Base-by-base conservation (phyloP, 64 coral and sea anemone genomes). In the Acropora tenuis region DNA sequence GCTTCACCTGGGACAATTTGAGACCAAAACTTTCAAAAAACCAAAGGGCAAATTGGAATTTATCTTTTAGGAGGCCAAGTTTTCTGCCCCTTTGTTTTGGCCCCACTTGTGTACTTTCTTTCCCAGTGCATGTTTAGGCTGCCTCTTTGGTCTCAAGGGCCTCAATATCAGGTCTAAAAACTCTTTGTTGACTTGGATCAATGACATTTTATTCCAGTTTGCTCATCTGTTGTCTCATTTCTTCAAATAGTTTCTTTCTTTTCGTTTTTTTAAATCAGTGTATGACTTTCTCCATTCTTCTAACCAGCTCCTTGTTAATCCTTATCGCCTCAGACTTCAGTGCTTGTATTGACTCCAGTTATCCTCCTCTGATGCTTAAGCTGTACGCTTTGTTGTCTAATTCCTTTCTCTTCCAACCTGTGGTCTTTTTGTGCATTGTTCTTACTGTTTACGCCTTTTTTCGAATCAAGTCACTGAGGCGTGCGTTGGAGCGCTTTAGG, bases 281-380 rank as follows among this genome's bases (percentile, higher is more conserved):
- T 90, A 90, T 48, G 44, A 68, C 20, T 90, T 19, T 49, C 43
- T 90, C 76, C 78, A 90, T 67, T 91, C 45, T 82, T 91, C 53
- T 16, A 91, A 17, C n/a, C n/a, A n/a, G n/a, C n/a, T 91, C 89
- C 5, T 53, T 17, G 20, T 91, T 17, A 69, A 4, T 67, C 10
- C 40, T 44, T 18, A 73, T 30, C 20, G 72, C 41, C 16, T 91
- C 63, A 1, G 89, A 1, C 49, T 90, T 69, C 10, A 78, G 50
- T 71, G n/a, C n/a, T n/a, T n/a, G n/a, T n/a, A n/a, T n/a, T n/a
- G n/a, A n/a, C n/a, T n/a, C n/a, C n/a, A n/a, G 52, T 40, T 89
- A 74, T 30, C 12, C 73, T 58, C 47, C 69, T n/a, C n/a, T n/a
- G n/a, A n/a, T n/a, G n/a, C n/a, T n/a, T n/a, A n/a, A n/a, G n/a